Evolutionary conservation across 2,888 invertebrate genomes (phyloP).

Genomic region (Ryuthela nishihirai): DNA sequence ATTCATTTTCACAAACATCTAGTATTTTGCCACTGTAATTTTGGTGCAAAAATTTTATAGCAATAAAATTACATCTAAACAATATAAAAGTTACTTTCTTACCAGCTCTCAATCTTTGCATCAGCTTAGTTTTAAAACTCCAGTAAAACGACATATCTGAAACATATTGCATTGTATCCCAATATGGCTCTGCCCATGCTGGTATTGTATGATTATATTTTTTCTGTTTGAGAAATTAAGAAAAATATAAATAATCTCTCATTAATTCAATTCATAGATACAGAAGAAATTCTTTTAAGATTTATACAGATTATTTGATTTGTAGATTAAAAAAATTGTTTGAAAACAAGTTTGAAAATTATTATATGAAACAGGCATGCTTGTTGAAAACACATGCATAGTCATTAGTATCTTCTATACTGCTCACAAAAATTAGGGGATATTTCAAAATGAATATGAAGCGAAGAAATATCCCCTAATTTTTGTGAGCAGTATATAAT

Average conservation of each 20-base stretch:
- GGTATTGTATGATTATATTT: constrained; percentile 24
- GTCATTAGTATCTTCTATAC: too few species aligned
- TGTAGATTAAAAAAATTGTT: too few species aligned
- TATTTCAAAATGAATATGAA: too few species aligned
- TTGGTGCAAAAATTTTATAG: not conserved
- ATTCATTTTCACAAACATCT: not conserved
- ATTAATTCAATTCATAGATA: too few species aligned
- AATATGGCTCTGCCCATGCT: constrained; percentile 20
- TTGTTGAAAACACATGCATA: too few species aligned
- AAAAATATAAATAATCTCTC: not conserved
- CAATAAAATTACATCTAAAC: not conserved
- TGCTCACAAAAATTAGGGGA: too few species aligned
- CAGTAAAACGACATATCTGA: constrained; percentile 27
- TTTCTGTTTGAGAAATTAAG: constrained; percentile 16
- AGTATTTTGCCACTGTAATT: not conserved
- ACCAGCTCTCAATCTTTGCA: constrained; percentile 25
- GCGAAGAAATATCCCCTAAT: too few species aligned
- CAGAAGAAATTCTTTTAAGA: too few species aligned
- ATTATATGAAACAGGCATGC: too few species aligned
- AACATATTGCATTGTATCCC: constrained; percentile 18
- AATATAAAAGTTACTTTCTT: not conserved
- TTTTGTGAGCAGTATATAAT: too few species aligned
- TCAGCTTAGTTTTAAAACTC: constrained; percentile 19
- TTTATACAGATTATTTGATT: too few species aligned
- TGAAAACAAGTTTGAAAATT: too few species aligned